Base-by-base conservation (phyloP, 2,888 invertebrate species). In the Enchytraeus crypticus region DNA sequence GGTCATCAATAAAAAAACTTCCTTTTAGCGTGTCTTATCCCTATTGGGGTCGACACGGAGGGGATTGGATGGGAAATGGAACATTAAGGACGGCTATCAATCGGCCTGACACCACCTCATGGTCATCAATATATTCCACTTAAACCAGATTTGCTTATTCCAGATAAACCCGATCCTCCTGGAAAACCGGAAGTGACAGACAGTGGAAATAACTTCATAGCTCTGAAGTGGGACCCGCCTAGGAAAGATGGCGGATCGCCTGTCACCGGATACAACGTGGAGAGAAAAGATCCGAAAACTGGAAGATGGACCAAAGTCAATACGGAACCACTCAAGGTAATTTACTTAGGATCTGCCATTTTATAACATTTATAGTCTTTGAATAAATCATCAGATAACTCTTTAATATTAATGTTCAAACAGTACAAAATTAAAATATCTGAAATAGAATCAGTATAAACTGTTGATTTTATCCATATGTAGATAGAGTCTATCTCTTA, bases 171-270 rank as follows among this genome's bases (percentile, higher is more conserved):
- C 1, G 57, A 51, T 33, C 51, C 63, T 62, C 98, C 98, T 64
- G 91, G 93, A 45, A 90, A 90, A 77, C 97, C 97, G 61, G 84
- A 85, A 69, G 86, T 92, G 62, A 86, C 86, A 0, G 95, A 96
- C 77, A 93, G 92, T 89, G 92, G 93, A 79, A 88, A 88, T 73
- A 88, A 89, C 77, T 90, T 91, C 73, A 92, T 93, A 43, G 92
- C 92, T 74, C 82, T 96, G 57, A 86, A 90, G 83, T 97, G 96
- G 96, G 85, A 87, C 53, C 84, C 87, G 68, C 95, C 96, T 0
- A 82, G 86, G 57, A 87, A 87, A 43, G 79, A 80, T 59, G 98
- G 98, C 64, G 98, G 98, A 57, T 91, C 95, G 5, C 88, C 90
- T 51, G 92, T 98, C 73, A 82, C 89, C 63, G 95, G 96, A 38